Conservation (phyloP, 2,888 invertebrate species). For the Hetaerina titia region DNA sequence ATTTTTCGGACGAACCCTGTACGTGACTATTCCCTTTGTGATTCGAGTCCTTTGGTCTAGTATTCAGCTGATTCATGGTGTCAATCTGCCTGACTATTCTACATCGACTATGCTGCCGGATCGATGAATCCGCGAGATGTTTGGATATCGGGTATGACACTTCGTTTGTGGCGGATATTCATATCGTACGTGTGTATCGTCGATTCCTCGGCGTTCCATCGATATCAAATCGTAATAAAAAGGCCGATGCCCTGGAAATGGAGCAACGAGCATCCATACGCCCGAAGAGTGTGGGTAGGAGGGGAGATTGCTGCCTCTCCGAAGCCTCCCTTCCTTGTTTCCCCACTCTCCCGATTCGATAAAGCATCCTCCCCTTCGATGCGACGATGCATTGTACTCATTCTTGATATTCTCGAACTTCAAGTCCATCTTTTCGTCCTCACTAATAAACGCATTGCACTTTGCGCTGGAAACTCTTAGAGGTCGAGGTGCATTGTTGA, state of each 20-base stretch:
- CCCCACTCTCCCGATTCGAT: neutral
- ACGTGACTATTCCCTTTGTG: too few relatives aligned
- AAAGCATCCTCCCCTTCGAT: neutral
- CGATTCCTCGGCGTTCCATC: neutral
- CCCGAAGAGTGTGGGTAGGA: neutral
- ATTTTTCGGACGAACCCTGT: too few relatives aligned
- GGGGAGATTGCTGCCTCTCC: neutral
- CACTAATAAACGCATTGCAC: neutral
- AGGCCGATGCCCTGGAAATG: conserved; percentile 35
- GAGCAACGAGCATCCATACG: neutral
- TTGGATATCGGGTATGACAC: neutral
- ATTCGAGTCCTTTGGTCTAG: too few relatives aligned
- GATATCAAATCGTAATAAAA: conserved; percentile 1
- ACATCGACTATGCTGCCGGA: too few relatives aligned
- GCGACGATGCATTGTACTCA: neutral
- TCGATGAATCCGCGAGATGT: neutral
- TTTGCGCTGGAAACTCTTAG: neutral
- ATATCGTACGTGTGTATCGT: neutral
- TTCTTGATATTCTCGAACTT: neutral
- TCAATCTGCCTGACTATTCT: too few relatives aligned
- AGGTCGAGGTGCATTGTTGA: too few relatives aligned
- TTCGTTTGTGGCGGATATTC: neutral
- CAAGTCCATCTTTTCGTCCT: neutral
- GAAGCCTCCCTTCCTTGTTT: neutral
- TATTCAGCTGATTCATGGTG: too few relatives aligned